Conservation (phyloP, 2,888 invertebrate genomes). For the Tanytarsus gracilentus region DNA sequence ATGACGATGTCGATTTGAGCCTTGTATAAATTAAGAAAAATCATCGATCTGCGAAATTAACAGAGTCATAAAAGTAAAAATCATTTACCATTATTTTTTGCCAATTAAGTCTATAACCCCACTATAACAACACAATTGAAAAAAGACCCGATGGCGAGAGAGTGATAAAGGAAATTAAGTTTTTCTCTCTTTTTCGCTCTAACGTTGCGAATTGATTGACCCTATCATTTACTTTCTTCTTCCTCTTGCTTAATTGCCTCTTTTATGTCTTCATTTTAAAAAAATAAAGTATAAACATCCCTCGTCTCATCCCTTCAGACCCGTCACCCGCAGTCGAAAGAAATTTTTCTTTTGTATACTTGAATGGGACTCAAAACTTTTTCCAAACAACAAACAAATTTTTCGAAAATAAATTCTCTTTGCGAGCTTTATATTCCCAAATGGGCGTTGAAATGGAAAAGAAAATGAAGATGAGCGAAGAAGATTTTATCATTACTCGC, state of each 20-base stretch:
- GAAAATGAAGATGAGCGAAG: neutral
- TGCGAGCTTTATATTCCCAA: neutral
- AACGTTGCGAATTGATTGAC: conserved; percentile 5
- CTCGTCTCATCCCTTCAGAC: too few relatives aligned
- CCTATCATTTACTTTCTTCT: conserved; percentile 24
- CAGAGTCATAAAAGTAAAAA: conserved; percentile 8
- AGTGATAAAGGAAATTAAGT: conserved; percentile 12
- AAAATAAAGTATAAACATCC: too few relatives aligned
- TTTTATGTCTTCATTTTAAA: conserved; percentile 11
- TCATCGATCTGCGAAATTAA: conserved; percentile 10
- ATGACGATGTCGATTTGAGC: neutral
- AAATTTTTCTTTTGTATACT: too few relatives aligned
- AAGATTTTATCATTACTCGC: conserved; percentile 8
- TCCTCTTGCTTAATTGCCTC: conserved; percentile 13
- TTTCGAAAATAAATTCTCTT: conserved; percentile 6
- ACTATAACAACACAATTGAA: too few relatives aligned
- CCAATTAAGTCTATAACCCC: too few relatives aligned
- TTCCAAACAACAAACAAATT: conserved; percentile 1
- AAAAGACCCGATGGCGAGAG: neutral
- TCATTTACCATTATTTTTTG: conserved; percentile 12
- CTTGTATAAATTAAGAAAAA: neutral
- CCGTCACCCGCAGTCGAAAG: too few relatives aligned
- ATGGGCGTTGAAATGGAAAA: conserved; percentile 8
- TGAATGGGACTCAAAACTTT: too few relatives aligned
- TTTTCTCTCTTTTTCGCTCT: conserved; percentile 2